These are phyloP conservation scores for Falco cherrug DNA, from an alignment of 2,797 vertebrate species.

Conservation along the genomic window DNA sequence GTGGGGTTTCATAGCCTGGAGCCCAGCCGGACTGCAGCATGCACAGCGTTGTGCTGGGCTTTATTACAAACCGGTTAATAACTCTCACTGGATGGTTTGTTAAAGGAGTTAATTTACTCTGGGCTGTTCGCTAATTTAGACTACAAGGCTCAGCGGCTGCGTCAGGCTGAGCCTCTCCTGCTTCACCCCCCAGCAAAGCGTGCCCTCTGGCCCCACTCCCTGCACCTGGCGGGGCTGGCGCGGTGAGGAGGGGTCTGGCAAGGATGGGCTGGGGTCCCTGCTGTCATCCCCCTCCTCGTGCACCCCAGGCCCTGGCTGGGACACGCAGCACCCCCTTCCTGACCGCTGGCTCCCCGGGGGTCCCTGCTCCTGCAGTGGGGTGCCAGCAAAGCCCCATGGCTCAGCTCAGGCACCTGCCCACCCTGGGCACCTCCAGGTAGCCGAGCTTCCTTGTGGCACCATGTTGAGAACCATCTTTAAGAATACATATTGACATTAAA, in stretches of 20 bases:
- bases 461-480: neutral
- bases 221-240: neutral
- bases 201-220: neutral
- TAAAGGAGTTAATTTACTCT: constrained; percentile 32
- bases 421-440: neutral
- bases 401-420: neutral
- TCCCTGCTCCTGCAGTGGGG: accelerated
- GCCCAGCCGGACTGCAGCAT: neutral
- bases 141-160: neutral
- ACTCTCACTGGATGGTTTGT: neutral
- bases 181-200: neutral
- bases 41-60: neutral
- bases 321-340: neutral
- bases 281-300: neutral
- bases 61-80: neutral
- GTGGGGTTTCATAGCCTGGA: neutral
- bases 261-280: accelerated
- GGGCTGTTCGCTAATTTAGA: neutral
- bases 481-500: constrained; percentile 44
- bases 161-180: neutral
- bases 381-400: neutral
- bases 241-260: neutral
- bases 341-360: accelerated
- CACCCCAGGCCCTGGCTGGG: neutral
- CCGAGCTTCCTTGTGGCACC: neutral